Percentiles rank a stretch among this genome's conserved stretches.
phyloP scores from a whole-genome alignment of 2,888 invertebrate genomes.

The Pristionchus fissidentatus region DNA sequence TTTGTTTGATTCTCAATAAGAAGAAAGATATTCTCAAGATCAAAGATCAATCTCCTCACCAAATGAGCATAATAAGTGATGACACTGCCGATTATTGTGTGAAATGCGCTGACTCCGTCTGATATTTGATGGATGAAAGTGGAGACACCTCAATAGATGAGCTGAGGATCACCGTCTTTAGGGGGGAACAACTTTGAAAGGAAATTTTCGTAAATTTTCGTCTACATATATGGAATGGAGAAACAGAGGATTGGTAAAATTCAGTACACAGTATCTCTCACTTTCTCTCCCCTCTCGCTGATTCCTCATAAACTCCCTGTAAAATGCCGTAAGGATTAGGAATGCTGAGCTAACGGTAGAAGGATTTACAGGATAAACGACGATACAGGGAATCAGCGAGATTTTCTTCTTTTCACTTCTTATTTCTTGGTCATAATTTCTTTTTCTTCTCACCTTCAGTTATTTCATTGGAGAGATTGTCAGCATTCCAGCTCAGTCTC shows the following conservation, averaged over 20 bases:
- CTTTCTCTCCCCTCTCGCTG: too few relatives aligned
- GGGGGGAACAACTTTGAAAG: background rate
- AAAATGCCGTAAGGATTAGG: too few relatives aligned
- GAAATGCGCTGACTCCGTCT: background rate
- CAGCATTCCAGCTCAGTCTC: slow-evolving; percentile 6
- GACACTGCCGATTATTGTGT: slow-evolving; percentile 32
- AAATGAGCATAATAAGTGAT: background rate
- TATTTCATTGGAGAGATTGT: slow-evolving; percentile 42
- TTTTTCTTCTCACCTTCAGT: slow-evolving; percentile 2
- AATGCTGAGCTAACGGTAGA: too few relatives aligned
- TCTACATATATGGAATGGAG: background rate
- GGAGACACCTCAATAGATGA: background rate
- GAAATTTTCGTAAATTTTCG: background rate
- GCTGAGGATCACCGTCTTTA: background rate
- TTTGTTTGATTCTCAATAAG: too few relatives aligned
- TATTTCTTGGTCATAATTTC: background rate
- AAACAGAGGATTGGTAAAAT: background rate
- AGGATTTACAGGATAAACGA: too few relatives aligned
- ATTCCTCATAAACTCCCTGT: too few relatives aligned
- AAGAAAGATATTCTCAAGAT: too few relatives aligned
- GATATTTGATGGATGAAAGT: slow-evolving; percentile 26
- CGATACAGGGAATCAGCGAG: background rate
- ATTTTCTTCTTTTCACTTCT: background rate
- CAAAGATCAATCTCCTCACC: too few relatives aligned
- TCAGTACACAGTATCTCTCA: too few relatives aligned